A percentile compares a stretch with the other conserved stretches of the same genome.
Conservation (phyloP, 2,113 vertebrate species). For the Australoheros scitulus region DNA sequence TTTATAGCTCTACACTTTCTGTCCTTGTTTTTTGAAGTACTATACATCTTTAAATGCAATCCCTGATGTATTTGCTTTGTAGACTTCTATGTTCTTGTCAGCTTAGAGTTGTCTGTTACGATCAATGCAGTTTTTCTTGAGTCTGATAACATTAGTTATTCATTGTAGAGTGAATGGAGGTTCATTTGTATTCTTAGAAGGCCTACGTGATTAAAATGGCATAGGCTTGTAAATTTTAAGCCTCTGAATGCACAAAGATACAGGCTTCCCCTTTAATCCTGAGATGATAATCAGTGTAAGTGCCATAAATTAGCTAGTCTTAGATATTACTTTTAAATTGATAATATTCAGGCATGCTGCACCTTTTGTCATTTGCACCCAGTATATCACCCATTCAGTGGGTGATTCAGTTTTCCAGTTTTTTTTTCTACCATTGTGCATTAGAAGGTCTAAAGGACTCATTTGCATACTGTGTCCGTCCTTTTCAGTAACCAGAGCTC, state of each 20-base stretch:
- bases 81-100: neutral
- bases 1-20: neutral
- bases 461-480: conserved; percentile 60
- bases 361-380: neutral
- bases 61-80: neutral
- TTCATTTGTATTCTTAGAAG: neutral
- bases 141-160: neutral
- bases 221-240: neutral
- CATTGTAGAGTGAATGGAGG: neutral
- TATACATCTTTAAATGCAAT: neutral
- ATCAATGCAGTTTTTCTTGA: fast-evolving
- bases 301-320: neutral
- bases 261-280: neutral
- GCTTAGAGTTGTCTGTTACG: neutral
- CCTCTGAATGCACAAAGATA: neutral
- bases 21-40: neutral
- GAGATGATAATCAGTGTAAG: neutral
- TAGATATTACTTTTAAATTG: neutral
- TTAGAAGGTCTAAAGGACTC: conserved; percentile 28
- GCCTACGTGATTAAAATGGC: neutral
- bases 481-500: conserved; percentile 28
- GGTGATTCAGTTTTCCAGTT: neutral
- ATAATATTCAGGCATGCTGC: conserved; percentile 10
- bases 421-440: conserved; percentile 1
- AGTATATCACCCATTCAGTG: neutral